phyloP scores from a whole-genome alignment of 92 coral and sea anemone genomes.

The Hydrozoanthus gracilis region DNA sequence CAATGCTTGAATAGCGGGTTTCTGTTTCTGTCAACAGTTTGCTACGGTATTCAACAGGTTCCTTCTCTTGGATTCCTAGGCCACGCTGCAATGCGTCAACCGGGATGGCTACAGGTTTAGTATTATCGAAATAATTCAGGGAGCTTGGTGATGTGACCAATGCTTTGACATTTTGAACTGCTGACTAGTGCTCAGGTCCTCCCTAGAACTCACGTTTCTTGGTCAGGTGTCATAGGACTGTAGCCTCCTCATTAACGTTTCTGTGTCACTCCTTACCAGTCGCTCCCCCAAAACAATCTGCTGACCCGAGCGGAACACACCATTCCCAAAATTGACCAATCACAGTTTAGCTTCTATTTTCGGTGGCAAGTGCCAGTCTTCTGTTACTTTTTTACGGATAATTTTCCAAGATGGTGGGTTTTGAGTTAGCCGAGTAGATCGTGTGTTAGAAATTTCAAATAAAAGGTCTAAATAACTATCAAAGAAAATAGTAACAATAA shows the following conservation, averaged over 20 bases:
- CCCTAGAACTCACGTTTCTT: slow-evolving; percentile 1
- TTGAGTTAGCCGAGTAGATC: too few relatives aligned
- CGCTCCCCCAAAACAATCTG: too few relatives aligned
- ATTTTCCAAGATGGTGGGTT: too few relatives aligned
- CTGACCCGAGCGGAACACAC: too few relatives aligned
- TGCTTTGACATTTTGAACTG: slow-evolving; percentile 26
- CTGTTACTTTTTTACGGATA: too few relatives aligned
- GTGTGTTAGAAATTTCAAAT: too few relatives aligned
- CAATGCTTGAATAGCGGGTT: slow-evolving; percentile 40
- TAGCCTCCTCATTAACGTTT: slow-evolving; percentile 1
- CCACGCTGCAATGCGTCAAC: slow-evolving; percentile 45
- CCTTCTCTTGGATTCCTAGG: slow-evolving; percentile 31
- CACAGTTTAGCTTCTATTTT: too few relatives aligned
- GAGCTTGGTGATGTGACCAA: slow-evolving; percentile 25
- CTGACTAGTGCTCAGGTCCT: slow-evolving; percentile 40
- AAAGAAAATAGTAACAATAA: too few relatives aligned
- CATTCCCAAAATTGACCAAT: too few relatives aligned
- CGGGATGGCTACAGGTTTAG: slow-evolving; percentile 39
- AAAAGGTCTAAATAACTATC: too few relatives aligned
- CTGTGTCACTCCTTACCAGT: neutral
- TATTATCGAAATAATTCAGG: slow-evolving; percentile 24
- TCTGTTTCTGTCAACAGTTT: slow-evolving; percentile 47
- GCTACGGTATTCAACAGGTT: slow-evolving; percentile 39
- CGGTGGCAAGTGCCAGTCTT: too few relatives aligned
- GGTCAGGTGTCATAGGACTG: slow-evolving; percentile 34